These are phyloP conservation scores for Eutrigla gurnardus DNA, from an alignment of 2,797 vertebrate genomes.

Conservation along the genomic window DNA sequence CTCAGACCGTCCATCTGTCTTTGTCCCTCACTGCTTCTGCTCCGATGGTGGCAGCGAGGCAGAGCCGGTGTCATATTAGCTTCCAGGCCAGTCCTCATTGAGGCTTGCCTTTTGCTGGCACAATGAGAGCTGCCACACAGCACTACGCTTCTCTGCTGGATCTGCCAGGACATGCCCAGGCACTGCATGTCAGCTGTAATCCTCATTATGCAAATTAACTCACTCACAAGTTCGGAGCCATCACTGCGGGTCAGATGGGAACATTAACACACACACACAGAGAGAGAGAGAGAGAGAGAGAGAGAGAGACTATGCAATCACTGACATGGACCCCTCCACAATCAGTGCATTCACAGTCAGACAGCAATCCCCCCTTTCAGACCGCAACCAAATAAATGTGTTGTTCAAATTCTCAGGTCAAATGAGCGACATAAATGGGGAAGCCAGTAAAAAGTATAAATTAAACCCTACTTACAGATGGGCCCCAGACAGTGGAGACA, in stretches of 20 bases:
- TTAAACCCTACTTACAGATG: no score
- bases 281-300: neutral
- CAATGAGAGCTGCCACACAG: constrained; percentile 40
- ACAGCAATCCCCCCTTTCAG: no score
- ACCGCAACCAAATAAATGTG: no score
- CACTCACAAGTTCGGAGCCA: constrained; percentile 34
- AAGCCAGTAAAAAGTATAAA: no score
- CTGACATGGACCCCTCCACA: no score
- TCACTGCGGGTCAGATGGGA: constrained; percentile 37
- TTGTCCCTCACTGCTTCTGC: constrained; percentile 27
- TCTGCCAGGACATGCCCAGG: constrained; percentile 60
- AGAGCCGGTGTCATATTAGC: neutral
- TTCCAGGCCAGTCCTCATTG: constrained; percentile 11
- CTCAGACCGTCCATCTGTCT: constrained; percentile 32
- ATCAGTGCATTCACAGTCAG: no score
- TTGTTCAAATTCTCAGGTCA: no score
- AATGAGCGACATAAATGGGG: no score
- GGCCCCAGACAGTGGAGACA: no score
- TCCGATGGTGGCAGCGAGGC: constrained; percentile 12
- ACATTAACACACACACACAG: neutral
- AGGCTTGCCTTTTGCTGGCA: constrained; percentile 46
- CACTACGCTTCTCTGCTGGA: constrained; percentile 37
- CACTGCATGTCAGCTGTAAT: constrained; percentile 62
- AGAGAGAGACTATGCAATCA: neutral
- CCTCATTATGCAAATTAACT: constrained; percentile 61